Evolutionary conservation across 2,113 vertebrate genomes (phyloP).

Genomic region (Cyprinodon brontotheroides): DNA sequence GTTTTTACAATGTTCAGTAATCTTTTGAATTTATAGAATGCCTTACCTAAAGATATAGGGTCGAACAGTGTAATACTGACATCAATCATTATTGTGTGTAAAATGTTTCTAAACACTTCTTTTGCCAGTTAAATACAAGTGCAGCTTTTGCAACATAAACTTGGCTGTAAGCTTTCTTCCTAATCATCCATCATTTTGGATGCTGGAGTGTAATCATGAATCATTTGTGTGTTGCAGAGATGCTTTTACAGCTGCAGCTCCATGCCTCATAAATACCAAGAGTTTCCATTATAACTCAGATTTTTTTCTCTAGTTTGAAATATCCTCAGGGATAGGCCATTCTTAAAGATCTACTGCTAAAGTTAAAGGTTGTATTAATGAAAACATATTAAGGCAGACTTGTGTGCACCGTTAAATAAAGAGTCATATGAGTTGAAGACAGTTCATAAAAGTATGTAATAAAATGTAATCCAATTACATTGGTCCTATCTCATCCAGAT

Average conservation of each 20-base stretch:
- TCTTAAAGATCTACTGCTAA: neutral
- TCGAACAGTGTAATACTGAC: neutral
- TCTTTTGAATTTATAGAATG: neutral
- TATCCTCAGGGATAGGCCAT: neutral
- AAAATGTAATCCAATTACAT: conserved; percentile 8
- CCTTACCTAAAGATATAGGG: neutral
- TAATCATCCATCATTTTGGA: conserved; percentile 21
- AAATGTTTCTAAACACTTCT: conserved; percentile 10
- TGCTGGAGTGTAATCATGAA: conserved; percentile 8
- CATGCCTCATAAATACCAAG: neutral
- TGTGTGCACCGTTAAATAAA: neutral
- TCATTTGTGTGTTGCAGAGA: conserved; percentile 17
- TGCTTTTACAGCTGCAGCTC: conserved; percentile 25
- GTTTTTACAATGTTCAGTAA: neutral
- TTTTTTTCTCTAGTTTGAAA: neutral
- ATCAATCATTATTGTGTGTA: neutral
- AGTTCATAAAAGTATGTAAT: conserved; percentile 3
- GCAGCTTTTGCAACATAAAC: conserved; percentile 13
- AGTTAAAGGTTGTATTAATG: conserved; percentile 9
- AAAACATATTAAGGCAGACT: neutral
- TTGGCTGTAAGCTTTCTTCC: neutral
- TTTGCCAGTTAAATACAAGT: conserved; percentile 25
- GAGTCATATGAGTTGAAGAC: neutral
- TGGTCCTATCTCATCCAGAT: neutral
- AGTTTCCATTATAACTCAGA: neutral